Evolutionary conservation across 2,888 invertebrate species (phyloP).

Genomic region (Thecocarcelia acutangulata): DNA sequence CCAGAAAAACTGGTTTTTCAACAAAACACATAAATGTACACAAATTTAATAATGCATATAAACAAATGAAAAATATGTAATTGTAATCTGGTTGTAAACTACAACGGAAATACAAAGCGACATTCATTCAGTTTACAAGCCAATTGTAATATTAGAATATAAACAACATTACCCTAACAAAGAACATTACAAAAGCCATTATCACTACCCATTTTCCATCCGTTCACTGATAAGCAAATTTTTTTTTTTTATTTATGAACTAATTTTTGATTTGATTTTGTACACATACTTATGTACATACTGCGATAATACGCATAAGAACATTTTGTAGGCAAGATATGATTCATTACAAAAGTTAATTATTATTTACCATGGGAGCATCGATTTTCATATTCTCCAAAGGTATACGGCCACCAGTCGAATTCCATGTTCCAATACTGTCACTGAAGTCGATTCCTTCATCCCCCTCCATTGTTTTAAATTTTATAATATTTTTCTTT

Average conservation of each 20-base stretch:
- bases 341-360: constrained; percentile 32
- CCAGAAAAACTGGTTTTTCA: not conserved
- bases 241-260: not conserved
- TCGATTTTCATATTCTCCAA: constrained; percentile 89
- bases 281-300: too few relatives aligned
- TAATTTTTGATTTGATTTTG: constrained; percentile 1
- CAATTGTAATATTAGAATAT: not conserved
- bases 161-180: not conserved
- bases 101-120: constrained; percentile 10
- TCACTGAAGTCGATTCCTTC: constrained; percentile 75
- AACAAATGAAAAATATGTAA: too few relatives aligned
- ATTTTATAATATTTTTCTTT: not conserved
- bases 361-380: constrained; percentile 85
- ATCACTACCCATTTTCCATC: not conserved
- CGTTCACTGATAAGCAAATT: constrained; percentile 43
- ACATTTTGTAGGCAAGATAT: not conserved
- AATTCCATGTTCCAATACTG: constrained; percentile 83
- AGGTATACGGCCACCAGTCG: constrained; percentile 84
- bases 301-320: constrained; percentile 14
- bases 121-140: constrained; percentile 1
- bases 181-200: not conserved
- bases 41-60: not conserved
- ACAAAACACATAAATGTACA: constrained; percentile 1
- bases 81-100: not conserved
- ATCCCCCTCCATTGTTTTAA: constrained; percentile 71